Evolutionary conservation across 2,113 vertebrate genomes (phyloP), one percentile per base, ranked within the genome.

Genomic region (Protobothrops flavoviridis): DNA sequence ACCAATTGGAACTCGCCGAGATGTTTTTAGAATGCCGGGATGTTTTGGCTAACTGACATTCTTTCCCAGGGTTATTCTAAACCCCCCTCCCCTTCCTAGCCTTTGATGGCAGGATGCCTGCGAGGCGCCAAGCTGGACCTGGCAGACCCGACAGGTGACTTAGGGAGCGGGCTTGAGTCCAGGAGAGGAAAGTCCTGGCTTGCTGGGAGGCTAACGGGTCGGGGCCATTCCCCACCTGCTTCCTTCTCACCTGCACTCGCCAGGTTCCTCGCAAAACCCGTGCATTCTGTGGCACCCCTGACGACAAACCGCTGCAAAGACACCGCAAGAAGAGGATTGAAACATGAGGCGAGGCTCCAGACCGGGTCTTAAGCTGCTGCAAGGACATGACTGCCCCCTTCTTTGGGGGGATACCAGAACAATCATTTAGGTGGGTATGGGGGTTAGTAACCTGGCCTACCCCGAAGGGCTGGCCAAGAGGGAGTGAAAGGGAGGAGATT

Each of bases 181-280:
- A 50, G 48, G 48, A 9, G 48, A 50, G 9, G 48, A 50, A 50
- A 50, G 8, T 50, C 45, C 45, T 45, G 48, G 8, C 48, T 50
- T 50, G 55, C 55, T 56, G 15, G 55, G 5, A 33, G n/a, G 64
- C 29, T 5, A 1, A 33, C 26, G 48, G 13, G 26, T 6, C 48
- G n/a, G 5, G 9, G 8, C 5, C 26, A n/a, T 13, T 5, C 1
- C 45, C 85, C 12, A 9, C 86, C 29, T 3, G 17, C 86, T 24
- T 4, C 4, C 29, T 0, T 96, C 98, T 97, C 92, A 98, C 98
- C 93, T 97, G 98, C 98, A 98, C 93, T 98, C 97, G 90, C 97
- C 98, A 2, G 98, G 98, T 64, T 87, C 91, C 21, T 94, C 95
- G 48, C 98, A 98, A 86, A 87, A 97, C 88, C 98, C 98, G 2